Conservation (phyloP, 1,140 invertebrate species). For the Drosophila subobscura region DNA sequence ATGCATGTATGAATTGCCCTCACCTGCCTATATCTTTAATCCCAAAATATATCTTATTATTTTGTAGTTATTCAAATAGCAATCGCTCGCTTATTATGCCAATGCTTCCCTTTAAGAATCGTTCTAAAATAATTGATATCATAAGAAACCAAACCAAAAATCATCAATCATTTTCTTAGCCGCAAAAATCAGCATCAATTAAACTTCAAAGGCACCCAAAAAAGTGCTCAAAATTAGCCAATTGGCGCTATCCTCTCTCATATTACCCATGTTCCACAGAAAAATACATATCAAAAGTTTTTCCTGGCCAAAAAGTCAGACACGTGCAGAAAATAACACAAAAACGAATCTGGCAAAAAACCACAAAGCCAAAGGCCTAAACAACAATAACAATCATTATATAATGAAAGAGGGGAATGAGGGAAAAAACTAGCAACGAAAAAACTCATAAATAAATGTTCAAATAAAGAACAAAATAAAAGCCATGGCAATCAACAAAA, state of each 20-base stretch:
- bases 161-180: not conserved
- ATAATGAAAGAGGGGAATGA: conserved; percentile 39
- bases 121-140: too few relatives aligned
- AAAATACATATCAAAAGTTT: conserved; percentile 1
- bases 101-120: too few relatives aligned
- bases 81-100: too few relatives aligned
- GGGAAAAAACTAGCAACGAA: conserved; percentile 5
- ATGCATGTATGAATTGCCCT: too few relatives aligned
- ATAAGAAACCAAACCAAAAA: not conserved
- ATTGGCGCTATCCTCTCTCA: conserved; percentile 8
- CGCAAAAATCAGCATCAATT: conserved; percentile 8
- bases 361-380: conserved; percentile 38
- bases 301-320: conserved; percentile 36
- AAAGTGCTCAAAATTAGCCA: conserved; percentile 3
- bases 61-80: too few relatives aligned
- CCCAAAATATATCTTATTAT: too few relatives aligned
- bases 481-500: conserved; percentile 27
- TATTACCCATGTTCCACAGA: not conserved
- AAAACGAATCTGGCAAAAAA: conserved; percentile 30
- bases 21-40: too few relatives aligned
- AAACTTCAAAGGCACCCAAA: conserved; percentile 1
- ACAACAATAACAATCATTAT: conserved; percentile 69
- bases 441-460: conserved; percentile 60
- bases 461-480: conserved; percentile 57
- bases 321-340: conserved; percentile 47